phyloP scores from a whole-genome alignment of 2,888 invertebrate species.

The Dendrolimus pini region DNA sequence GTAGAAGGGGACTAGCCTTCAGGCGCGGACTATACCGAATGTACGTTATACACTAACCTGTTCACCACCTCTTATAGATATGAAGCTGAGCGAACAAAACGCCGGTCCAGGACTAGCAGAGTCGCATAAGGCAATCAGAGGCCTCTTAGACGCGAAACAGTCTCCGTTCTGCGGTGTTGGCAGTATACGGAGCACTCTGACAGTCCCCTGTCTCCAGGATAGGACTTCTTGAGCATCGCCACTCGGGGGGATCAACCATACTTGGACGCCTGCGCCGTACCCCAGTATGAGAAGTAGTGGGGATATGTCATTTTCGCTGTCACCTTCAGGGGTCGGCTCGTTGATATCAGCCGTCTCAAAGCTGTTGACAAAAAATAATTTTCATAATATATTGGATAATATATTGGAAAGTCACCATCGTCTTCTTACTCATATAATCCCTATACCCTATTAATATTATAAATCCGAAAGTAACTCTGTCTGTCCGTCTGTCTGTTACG shows the following conservation, averaged over 20 bases:
- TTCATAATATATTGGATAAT: too few species aligned
- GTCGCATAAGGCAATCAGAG: constrained; percentile 94
- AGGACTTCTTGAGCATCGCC: constrained; percentile 97
- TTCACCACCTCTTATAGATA: constrained; percentile 89
- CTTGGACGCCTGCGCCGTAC: constrained; percentile 76
- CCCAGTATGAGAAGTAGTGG: constrained; percentile 91
- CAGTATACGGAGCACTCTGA: constrained; percentile 88
- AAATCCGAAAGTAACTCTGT: too few species aligned
- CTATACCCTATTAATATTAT: too few species aligned
- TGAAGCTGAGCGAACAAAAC: constrained; percentile 88
- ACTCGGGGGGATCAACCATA: constrained; percentile 90
- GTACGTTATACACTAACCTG: constrained; percentile 63
- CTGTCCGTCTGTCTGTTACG: too few species aligned
- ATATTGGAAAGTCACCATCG: too few species aligned
- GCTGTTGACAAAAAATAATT: constrained; percentile 33
- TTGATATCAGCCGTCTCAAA: constrained; percentile 93
- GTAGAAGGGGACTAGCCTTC: too few species aligned
- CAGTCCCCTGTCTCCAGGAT: constrained; percentile 95
- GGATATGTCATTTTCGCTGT: constrained; percentile 82
- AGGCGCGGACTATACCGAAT: too few species aligned
- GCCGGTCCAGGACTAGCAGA: constrained; percentile 86
- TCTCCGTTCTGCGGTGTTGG: constrained; percentile 88
- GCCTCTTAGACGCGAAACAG: constrained; percentile 86
- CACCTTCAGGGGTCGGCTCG: constrained; percentile 83
- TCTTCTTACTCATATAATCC: too few species aligned